Evolutionary conservation across 2,797 vertebrate genomes (phyloP).

Genomic region (Mormyrops attenuatus): DNA sequence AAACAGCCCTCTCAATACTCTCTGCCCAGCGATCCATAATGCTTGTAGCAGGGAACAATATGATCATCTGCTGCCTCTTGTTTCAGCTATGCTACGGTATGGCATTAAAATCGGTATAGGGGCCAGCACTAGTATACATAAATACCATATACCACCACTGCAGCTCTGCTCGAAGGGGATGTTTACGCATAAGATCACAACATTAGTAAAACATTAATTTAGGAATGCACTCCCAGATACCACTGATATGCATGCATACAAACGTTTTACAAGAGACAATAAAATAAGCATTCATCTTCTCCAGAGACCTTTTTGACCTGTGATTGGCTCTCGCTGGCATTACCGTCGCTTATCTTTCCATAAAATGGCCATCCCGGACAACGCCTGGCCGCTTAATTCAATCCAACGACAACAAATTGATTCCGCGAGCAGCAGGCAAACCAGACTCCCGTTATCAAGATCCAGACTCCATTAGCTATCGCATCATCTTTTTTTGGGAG

Average conservation of each 20-base stretch:
- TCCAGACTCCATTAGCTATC: background rate
- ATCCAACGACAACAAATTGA: slow-evolving; percentile 49
- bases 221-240: background rate
- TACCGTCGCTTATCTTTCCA: slow-evolving; percentile 37
- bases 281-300: background rate
- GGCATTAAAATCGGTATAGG: background rate
- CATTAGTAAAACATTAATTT: background rate
- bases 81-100: background rate
- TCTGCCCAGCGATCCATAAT: background rate
- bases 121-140: background rate
- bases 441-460: background rate
- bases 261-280: background rate
- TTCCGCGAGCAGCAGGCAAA: slow-evolving; percentile 46
- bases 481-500: background rate
- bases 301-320: background rate
- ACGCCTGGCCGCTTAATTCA: slow-evolving; percentile 41
- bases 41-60: background rate
- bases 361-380: slow-evolving; percentile 34
- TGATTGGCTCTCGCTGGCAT: slow-evolving; percentile 36
- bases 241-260: background rate
- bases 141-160: background rate
- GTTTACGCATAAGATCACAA: background rate
- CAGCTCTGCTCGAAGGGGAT: background rate
- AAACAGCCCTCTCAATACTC: background rate
- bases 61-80: background rate